A percentile compares a stretch with the other conserved stretches of the same genome.
phyloP scores from a whole-genome alignment of 2,113 vertebrate species.

The Labeo catla region DNA sequence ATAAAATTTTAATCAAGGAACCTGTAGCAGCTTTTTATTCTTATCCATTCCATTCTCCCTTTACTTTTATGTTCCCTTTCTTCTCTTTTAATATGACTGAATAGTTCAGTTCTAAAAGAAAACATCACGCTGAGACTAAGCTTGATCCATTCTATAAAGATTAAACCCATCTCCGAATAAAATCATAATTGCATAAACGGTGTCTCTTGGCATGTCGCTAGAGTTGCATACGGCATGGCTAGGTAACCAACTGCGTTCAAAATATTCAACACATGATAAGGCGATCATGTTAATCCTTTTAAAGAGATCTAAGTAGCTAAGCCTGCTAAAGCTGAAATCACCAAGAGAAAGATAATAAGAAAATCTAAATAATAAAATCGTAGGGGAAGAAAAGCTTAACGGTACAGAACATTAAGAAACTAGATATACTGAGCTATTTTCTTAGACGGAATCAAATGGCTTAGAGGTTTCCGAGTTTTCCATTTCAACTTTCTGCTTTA shows the following conservation, averaged over 20 bases:
- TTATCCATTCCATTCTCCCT: neutral
- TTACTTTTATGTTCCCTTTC: neutral
- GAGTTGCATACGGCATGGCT: neutral
- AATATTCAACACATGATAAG: constrained; percentile 18
- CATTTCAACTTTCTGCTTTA: neutral
- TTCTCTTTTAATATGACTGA: neutral
- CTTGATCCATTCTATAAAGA: neutral
- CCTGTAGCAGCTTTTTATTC: neutral
- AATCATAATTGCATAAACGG: neutral
- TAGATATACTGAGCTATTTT: neutral
- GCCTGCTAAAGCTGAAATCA: constrained; percentile 28
- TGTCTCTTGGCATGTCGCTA: neutral
- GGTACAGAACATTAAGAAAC: neutral
- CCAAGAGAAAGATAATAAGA: neutral
- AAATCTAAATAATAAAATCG: constrained; percentile 7
- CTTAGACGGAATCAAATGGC: neutral
- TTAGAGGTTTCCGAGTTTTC: neutral
- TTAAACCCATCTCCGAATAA: constrained; percentile 19
- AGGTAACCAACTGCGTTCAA: constrained; percentile 2
- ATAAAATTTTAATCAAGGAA: neutral
- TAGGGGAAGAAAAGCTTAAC: neutral
- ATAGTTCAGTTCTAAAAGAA: neutral
- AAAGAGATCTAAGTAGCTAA: constrained; percentile 35
- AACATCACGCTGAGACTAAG: neutral
- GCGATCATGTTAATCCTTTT: constrained; percentile 40